Percentiles rank a stretch among this genome's conserved stretches.
Evolutionary conservation across 1,140 invertebrate genomes (phyloP).

Genomic region (Macrobrachium nipponense): DNA sequence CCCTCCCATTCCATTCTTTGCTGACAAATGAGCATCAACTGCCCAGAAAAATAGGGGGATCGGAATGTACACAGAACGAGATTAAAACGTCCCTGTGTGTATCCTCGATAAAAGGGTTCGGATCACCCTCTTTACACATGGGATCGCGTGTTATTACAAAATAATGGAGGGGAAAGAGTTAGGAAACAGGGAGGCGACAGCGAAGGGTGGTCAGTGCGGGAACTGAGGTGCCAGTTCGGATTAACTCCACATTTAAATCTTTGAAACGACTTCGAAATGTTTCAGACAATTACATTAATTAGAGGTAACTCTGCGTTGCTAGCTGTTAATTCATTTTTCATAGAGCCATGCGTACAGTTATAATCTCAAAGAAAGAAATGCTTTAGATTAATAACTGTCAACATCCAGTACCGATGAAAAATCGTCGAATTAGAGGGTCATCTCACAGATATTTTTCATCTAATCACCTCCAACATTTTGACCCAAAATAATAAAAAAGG

Average conservation of each 20-base stretch:
- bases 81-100: slow-evolving; percentile 37
- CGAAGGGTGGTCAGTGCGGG: slow-evolving; percentile 20
- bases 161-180: slow-evolving; percentile 48
- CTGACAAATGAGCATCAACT: slow-evolving; percentile 53
- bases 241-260: neutral
- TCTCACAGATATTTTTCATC: slow-evolving; percentile 27
- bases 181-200: slow-evolving; percentile 21
- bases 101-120: slow-evolving; percentile 45
- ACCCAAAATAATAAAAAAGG: neutral
- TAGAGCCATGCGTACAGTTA: too few species aligned
- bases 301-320: too few species aligned
- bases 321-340: too few species aligned
- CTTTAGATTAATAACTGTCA: too few species aligned
- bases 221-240: neutral
- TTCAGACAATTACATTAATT: too few species aligned
- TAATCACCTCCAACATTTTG: slow-evolving; percentile 9
- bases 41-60: slow-evolving; percentile 28
- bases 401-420: neutral
- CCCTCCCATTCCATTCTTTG: slow-evolving; percentile 30
- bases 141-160: slow-evolving; percentile 50
- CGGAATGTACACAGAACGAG: slow-evolving; percentile 42
- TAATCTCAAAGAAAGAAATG: too few species aligned
- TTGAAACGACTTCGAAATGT: too few species aligned
- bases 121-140: slow-evolving; percentile 34
- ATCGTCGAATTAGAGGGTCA: neutral